Percentiles rank a stretch among this genome's conserved stretches.
phyloP scores from a whole-genome alignment of 2,797 vertebrate genomes.

The Neoniphon sammara region DNA sequence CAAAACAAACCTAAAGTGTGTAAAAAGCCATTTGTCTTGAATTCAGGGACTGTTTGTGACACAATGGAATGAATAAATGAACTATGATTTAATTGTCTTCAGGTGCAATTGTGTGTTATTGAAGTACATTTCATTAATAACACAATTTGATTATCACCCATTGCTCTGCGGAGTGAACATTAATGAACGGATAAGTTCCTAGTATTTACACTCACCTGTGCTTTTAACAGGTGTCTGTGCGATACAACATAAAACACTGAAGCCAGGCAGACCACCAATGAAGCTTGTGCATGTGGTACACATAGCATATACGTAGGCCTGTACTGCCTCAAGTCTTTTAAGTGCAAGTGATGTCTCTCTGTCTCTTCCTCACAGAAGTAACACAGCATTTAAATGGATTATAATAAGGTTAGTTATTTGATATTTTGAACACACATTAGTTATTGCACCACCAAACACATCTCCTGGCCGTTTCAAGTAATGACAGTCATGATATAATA shows the following conservation, averaged over 20 bases:
- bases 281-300: too few species aligned
- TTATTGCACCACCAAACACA: constrained; percentile 2
- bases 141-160: neutral
- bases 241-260: neutral
- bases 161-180: neutral
- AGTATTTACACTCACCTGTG: neutral
- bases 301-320: too few species aligned
- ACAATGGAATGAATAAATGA: constrained; percentile 79
- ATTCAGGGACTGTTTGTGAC: constrained; percentile 83
- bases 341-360: too few species aligned
- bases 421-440: too few species aligned
- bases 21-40: constrained; percentile 79
- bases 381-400: too few species aligned
- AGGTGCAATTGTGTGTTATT: neutral
- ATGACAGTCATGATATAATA: constrained; percentile 2
- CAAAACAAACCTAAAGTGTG: constrained; percentile 65
- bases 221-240: neutral
- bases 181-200: too few species aligned
- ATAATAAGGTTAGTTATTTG: too few species aligned
- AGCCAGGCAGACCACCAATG: too few species aligned
- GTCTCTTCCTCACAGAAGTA: too few species aligned
- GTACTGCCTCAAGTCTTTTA: too few species aligned
- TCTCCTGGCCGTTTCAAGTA: neutral
- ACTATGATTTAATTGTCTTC: constrained; percentile 52
- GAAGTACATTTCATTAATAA: neutral